These are phyloP conservation scores for Barbus barbus DNA, from an alignment of 2,113 vertebrate genomes.

Conservation along the genomic window DNA sequence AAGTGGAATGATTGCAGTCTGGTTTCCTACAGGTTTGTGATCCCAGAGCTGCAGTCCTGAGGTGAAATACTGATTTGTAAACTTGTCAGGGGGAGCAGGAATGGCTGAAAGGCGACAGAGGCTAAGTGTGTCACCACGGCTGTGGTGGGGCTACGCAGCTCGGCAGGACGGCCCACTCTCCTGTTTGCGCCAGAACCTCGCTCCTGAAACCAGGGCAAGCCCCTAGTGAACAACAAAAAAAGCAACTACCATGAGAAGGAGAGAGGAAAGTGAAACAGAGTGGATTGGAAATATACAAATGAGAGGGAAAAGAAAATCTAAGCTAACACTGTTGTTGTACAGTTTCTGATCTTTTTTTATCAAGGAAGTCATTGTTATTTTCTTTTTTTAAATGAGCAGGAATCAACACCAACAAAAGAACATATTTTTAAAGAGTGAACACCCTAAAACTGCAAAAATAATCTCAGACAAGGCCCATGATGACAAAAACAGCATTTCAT, in stretches of 20 bases:
- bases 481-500: conserved; percentile 25
- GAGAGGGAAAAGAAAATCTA: conserved; percentile 57
- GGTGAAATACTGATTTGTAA: conserved; percentile 22
- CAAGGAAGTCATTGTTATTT: neutral
- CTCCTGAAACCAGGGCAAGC: conserved; percentile 78
- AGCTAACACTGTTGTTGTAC: conserved; percentile 46
- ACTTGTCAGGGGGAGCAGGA: conserved; percentile 5
- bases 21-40: conserved; percentile 30
- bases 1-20: conserved; percentile 14
- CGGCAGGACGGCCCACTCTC: conserved; percentile 63
- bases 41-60: conserved; percentile 30
- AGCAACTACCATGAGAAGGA: conserved; percentile 65
- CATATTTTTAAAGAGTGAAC: neutral
- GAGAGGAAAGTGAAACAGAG: conserved; percentile 10
- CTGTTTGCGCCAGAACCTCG: conserved; percentile 66
- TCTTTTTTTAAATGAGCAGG: neutral
- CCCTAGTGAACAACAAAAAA: conserved; percentile 75
- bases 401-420: neutral
- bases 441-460: neutral
- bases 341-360: neutral
- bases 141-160: conserved; percentile 66
- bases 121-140: conserved; percentile 76
- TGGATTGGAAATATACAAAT: conserved; percentile 17
- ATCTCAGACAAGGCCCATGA: neutral
- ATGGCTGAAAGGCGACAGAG: conserved; percentile 13